These are phyloP conservation scores for Benitochromis conjunctus DNA, from an alignment of 2,113 vertebrate species.

Conservation along the genomic window DNA sequence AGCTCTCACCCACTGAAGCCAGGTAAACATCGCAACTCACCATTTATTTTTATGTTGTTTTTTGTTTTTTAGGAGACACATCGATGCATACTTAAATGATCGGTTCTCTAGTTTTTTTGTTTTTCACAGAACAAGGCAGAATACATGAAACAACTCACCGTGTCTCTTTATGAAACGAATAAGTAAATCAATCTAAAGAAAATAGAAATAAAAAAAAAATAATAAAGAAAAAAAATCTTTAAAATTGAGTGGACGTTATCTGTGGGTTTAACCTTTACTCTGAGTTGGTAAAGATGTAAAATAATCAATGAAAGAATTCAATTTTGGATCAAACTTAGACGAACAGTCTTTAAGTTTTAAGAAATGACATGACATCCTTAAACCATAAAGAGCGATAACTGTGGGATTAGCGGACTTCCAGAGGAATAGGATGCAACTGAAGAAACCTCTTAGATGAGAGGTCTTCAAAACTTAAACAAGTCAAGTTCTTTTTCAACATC, in stretches of 20 bases:
- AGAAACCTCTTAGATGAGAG: background rate
- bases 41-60: background rate
- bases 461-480: background rate
- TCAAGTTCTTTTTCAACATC: background rate
- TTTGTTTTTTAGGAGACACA: background rate
- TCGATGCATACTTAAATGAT: too few relatives aligned
- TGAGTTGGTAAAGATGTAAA: background rate
- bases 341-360: background rate
- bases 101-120: too few relatives aligned
- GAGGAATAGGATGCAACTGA: background rate
- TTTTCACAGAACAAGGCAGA: too few relatives aligned
- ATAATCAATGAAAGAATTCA: background rate
- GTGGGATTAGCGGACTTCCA: background rate
- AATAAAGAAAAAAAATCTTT: too few relatives aligned
- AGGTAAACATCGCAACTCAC: slow-evolving; percentile 71
- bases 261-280: background rate
- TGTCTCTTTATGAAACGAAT: too few relatives aligned
- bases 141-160: too few relatives aligned
- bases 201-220: too few relatives aligned
- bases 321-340: background rate
- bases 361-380: background rate
- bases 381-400: background rate
- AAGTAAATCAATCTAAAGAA: too few relatives aligned
- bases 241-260: too few relatives aligned
- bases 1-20: slow-evolving; percentile 92